phyloP scores from a whole-genome alignment of 2,113 vertebrate species.

The Macquaria australasica region DNA sequence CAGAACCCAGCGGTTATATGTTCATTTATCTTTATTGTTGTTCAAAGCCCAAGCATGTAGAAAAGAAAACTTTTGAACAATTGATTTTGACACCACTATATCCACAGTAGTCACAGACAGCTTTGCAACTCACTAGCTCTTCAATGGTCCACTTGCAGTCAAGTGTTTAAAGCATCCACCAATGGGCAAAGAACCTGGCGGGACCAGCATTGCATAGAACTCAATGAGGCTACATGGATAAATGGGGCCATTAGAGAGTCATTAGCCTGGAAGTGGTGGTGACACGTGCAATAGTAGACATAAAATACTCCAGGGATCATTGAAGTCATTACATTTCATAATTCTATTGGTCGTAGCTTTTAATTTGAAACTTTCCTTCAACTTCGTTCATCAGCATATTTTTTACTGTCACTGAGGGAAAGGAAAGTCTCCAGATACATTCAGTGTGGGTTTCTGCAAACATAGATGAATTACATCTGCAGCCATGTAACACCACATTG shows the following conservation, averaged over 20 bases:
- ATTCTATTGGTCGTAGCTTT: constrained; percentile 52
- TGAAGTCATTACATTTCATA: constrained; percentile 46
- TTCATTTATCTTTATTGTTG: constrained; percentile 3
- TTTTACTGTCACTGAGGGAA: constrained; percentile 1
- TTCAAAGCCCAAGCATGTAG: constrained; percentile 9
- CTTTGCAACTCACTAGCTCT: constrained; percentile 59
- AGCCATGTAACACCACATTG: background rate
- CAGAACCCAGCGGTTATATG: background rate
- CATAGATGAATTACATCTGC: background rate
- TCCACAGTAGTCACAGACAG: constrained; percentile 32
- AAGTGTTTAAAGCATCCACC: constrained; percentile 66
- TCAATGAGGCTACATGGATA: constrained; percentile 81
- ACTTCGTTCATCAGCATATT: constrained; percentile 4
- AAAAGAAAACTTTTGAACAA: constrained; percentile 20
- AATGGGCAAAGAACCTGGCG: constrained; percentile 58
- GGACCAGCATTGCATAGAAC: constrained; percentile 60
- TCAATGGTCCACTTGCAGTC: constrained; percentile 63
- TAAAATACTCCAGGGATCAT: constrained; percentile 63
- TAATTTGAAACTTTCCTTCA: constrained; percentile 45
- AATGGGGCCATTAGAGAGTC: constrained; percentile 78
- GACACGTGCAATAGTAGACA: constrained; percentile 63
- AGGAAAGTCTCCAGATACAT: background rate
- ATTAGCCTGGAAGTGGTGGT: constrained; percentile 71
- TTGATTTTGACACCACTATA: constrained; percentile 35
- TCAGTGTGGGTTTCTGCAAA: background rate